Percentiles rank a stretch among this genome's conserved stretches.
These are phyloP conservation scores for Tipula lateralis DNA, from an alignment of 2,888 invertebrate genomes.

Conservation along the genomic window DNA sequence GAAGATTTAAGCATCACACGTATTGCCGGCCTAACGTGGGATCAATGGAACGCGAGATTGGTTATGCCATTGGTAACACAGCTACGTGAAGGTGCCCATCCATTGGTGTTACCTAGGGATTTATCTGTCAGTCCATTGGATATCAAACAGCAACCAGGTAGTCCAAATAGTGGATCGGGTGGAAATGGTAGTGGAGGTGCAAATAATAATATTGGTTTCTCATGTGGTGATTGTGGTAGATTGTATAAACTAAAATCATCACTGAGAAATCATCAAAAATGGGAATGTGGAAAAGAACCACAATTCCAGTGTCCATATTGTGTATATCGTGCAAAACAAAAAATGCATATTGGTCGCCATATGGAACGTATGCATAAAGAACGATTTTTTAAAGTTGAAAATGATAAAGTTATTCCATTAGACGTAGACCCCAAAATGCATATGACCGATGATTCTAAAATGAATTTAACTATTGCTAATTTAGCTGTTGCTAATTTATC, in stretches of 20 bases:
- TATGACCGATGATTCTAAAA: conserved; percentile 9
- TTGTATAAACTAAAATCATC: conserved; percentile 84
- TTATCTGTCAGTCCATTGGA: conserved; percentile 44
- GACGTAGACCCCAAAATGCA: conserved; percentile 32
- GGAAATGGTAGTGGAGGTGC: conserved; percentile 36
- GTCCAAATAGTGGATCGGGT: conserved; percentile 35
- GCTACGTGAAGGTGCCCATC: conserved; percentile 53
- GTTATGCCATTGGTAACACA: conserved; percentile 64
- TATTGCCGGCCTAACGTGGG: conserved; percentile 65
- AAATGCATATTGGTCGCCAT: conserved; percentile 78
- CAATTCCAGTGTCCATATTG: conserved; percentile 79
- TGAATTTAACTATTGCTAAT: conserved; percentile 24
- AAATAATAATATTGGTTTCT: conserved; percentile 54
- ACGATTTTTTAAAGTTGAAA: conserved; percentile 50
- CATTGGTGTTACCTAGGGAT: conserved; percentile 48
- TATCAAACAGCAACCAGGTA: conserved; percentile 40
- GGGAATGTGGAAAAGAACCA: conserved; percentile 82
- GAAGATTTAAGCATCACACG: conserved; percentile 70
- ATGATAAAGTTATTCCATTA: conserved; percentile 40
- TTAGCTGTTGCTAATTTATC: background rate
- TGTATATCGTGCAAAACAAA: conserved; percentile 77
- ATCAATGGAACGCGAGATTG: conserved; percentile 69
- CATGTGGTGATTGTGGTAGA: conserved; percentile 76
- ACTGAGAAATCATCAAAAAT: conserved; percentile 75
- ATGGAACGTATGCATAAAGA: conserved; percentile 79